Conservation (phyloP, 1,140 invertebrate species). For the Pseudomyrmex concolor region DNA sequence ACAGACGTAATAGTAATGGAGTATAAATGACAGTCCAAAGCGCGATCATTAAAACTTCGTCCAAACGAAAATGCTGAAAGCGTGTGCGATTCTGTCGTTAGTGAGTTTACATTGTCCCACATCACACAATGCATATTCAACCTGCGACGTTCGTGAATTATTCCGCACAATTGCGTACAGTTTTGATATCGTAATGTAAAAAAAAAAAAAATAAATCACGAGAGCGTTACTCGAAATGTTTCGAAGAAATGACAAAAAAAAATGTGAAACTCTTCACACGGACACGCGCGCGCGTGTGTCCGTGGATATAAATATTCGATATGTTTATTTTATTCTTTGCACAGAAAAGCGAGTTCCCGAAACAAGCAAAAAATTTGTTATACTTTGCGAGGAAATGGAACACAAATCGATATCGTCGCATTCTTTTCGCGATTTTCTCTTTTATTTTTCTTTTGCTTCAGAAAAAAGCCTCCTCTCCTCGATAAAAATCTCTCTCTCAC, state of each 20-base stretch:
- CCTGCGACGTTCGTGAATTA: slow-evolving; percentile 30
- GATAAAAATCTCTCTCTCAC: slow-evolving; percentile 26
- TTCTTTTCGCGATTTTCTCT: background rate
- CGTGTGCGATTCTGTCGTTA: slow-evolving; percentile 21
- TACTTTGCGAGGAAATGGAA: no score
- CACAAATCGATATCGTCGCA: no score
- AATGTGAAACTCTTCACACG: no score
- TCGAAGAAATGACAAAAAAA: background rate
- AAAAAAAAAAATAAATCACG: no score
- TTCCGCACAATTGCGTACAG: slow-evolving; percentile 31
- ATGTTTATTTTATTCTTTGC: no score
- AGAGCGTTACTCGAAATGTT: background rate
- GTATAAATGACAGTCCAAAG: slow-evolving; percentile 24
- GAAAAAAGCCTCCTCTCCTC: slow-evolving; percentile 23
- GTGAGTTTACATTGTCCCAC: slow-evolving; percentile 30
- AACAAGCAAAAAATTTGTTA: no score
- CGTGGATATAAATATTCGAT: no score
- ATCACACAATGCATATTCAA: slow-evolving; percentile 45
- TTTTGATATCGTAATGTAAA: background rate
- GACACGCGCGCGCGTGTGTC: no score
- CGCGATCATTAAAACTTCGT: slow-evolving; percentile 22
- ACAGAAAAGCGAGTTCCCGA: no score
- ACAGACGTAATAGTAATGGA: slow-evolving; percentile 34
- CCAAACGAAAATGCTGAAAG: slow-evolving; percentile 29
- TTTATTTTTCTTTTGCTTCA: background rate